Percentiles rank a stretch among this genome's conserved stretches.
Conservation (phyloP, 2,113 vertebrate species). For the Tyto alba region DNA sequence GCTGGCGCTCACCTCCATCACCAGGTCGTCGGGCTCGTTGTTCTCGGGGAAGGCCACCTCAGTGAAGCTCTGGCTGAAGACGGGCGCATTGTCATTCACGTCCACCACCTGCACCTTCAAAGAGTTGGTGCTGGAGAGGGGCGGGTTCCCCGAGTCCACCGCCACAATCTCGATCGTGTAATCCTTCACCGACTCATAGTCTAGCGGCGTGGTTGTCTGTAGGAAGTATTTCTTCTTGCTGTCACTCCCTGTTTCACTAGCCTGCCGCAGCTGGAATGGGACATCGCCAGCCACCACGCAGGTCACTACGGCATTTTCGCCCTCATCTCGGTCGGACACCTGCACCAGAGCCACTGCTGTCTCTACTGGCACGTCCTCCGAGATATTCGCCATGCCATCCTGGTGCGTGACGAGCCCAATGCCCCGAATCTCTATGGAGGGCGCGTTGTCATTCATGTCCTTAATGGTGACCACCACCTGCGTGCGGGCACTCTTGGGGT, state of each 20-base stretch:
- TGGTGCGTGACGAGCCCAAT: conserved; percentile 93
- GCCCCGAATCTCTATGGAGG: conserved; percentile 91
- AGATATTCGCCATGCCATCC: conserved; percentile 92
- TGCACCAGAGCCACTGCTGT: conserved; percentile 94
- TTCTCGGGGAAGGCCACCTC: conserved; percentile 90
- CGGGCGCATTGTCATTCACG: conserved; percentile 89
- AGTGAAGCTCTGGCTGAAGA: conserved; percentile 83
- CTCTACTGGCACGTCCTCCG: conserved; percentile 91
- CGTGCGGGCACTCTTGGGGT: conserved; percentile 85
- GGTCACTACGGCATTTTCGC: conserved; percentile 92
- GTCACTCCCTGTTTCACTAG: conserved; percentile 88
- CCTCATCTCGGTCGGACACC: conserved; percentile 93
- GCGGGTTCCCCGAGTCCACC: conserved; percentile 93
- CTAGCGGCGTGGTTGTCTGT: conserved; percentile 89
- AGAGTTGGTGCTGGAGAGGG: conserved; percentile 94
- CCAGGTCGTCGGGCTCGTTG: conserved; percentile 85
- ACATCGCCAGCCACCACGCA: conserved; percentile 94
- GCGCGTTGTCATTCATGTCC: conserved; percentile 93
- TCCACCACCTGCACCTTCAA: conserved; percentile 95
- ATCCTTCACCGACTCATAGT: conserved; percentile 89
- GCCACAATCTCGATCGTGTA: conserved; percentile 96
- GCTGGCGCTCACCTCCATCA: conserved; percentile 82
- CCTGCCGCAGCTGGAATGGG: conserved; percentile 91
- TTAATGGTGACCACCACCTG: conserved; percentile 85
- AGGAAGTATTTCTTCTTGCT: conserved; percentile 97